Evolutionary conservation across 2,888 invertebrate species (phyloP).

Genomic region (Rotaria magnacalcarata): DNA sequence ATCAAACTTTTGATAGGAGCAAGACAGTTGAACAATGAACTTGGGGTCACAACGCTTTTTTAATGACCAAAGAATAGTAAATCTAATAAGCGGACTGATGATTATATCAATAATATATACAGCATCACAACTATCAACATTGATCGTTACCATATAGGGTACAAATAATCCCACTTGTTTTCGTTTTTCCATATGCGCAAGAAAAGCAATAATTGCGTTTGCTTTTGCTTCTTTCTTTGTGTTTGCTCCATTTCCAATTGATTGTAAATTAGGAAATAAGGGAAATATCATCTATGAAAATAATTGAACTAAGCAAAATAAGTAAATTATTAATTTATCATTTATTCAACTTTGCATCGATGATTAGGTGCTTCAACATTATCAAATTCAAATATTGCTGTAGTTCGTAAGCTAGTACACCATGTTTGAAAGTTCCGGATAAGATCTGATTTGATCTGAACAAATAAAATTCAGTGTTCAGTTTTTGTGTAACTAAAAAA

Average conservation of each 20-base stretch:
- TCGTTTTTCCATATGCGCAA: conserved; percentile 16
- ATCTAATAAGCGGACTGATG: too few relatives aligned
- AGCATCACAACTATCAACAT: not conserved
- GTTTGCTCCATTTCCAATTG: not conserved
- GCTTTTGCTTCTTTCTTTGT: conserved; percentile 8
- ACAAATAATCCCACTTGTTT: conserved; percentile 22
- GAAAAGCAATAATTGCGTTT: not conserved
- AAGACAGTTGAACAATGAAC: too few relatives aligned
- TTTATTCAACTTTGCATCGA: not conserved
- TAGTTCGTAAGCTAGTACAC: not conserved
- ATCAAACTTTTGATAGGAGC: too few relatives aligned
- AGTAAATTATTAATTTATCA: not conserved
- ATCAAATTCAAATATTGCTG: not conserved
- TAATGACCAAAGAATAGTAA: too few relatives aligned
- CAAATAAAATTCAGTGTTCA: not conserved
- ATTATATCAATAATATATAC: too few relatives aligned
- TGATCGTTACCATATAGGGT: not conserved
- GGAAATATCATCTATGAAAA: not conserved
- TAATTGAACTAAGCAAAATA: not conserved
- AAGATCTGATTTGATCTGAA: not conserved
- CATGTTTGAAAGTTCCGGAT: not conserved
- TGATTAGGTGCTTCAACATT: not conserved
- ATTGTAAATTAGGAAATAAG: conserved; percentile 8
- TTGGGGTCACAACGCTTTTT: too few relatives aligned
- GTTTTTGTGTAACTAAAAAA: too few relatives aligned